A percentile compares a stretch with the other conserved stretches of the same genome.
These are phyloP conservation scores for Lasiurus borealis DNA, from an alignment of 2,113 vertebrate genomes.

Conservation along the genomic window DNA sequence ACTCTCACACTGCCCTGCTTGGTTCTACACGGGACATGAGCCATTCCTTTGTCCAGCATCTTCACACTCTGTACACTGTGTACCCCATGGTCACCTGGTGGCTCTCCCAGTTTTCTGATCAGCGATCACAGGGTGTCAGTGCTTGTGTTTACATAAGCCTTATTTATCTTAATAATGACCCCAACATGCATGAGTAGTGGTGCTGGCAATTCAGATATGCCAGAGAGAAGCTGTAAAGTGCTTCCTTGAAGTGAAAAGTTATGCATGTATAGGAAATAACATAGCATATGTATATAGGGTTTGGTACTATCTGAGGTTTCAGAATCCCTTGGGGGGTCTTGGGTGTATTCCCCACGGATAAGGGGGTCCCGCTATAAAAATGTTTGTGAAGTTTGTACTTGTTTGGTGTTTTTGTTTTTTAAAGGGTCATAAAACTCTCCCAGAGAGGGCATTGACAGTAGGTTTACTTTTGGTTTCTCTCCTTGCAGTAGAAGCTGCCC, in stretches of 20 bases:
- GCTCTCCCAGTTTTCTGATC: too few relatives aligned
- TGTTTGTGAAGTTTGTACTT: background rate
- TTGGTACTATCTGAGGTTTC: background rate
- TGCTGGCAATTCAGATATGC: background rate
- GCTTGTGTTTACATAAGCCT: background rate
- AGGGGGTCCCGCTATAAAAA: background rate
- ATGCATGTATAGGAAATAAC: background rate
- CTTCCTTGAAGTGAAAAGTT: background rate
- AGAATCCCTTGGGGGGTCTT: background rate
- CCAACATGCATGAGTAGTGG: background rate
- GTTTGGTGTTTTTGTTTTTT: background rate
- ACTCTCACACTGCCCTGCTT: background rate
- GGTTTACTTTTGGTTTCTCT: background rate
- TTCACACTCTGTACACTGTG: too few relatives aligned
- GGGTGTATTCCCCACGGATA: background rate
- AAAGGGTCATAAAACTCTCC: background rate
- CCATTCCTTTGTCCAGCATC: background rate
- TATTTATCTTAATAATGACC: background rate
- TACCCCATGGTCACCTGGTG: background rate
- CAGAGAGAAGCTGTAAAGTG: background rate
- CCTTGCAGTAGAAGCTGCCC: background rate
- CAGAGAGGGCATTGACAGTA: background rate
- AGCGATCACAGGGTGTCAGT: too few relatives aligned
- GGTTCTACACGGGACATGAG: fast-evolving
- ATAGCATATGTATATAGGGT: too few relatives aligned